Evolutionary conservation across 37 sponge, comb jelly and placozoan species (phyloP), one percentile per base, ranked within the genome.

Genomic region (Amphimedon queenslandica): DNA sequence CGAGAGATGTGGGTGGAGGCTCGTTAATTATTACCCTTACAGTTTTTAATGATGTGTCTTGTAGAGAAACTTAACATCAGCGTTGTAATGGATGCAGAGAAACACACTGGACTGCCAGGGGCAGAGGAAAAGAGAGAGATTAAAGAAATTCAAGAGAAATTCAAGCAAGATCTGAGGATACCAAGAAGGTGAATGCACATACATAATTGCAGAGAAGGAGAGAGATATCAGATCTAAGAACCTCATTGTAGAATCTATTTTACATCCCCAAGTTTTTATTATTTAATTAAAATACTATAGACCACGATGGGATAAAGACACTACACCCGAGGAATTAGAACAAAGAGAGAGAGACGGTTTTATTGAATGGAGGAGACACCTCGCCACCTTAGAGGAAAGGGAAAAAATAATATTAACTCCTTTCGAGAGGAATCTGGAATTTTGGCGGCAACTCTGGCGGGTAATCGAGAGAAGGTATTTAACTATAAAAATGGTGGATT

Each of bases 371-470:
- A 76, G 91, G 55, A 32, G 83, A 4, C 28, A 75, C 37, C 64
- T 90, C 40, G 84, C 90, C 55, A 80, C 75, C 4, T 28, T 90
- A 32, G 74, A 90, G 40, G 87, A 86, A 33, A 80, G 85, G 58
- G 71, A 90, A 34, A 68, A 80, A 5, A 60, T 90, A 4, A 76
- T 81, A 8, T 43, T 90, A 40, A 90, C 91, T 24, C 91, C 91
- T 3, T 90, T 85, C 55, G 91, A 90, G 56, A 80, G 69, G 64
- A 90, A 84, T 41, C 70, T 90, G 58, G 86, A 84, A 38, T 80
- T 90, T 27, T 90, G 85, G 91, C 31, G 86, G 28, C 91, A 90
- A 39, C 77, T 90, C 60, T 90, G 91, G 91, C 70, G 91, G 29
- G 91, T 90, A 13, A 42, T 67, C 1, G 83, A 82, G 71, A 79